phyloP scores from a whole-genome alignment of 2,113 vertebrate species.

The Lipotes vexillifer region DNA sequence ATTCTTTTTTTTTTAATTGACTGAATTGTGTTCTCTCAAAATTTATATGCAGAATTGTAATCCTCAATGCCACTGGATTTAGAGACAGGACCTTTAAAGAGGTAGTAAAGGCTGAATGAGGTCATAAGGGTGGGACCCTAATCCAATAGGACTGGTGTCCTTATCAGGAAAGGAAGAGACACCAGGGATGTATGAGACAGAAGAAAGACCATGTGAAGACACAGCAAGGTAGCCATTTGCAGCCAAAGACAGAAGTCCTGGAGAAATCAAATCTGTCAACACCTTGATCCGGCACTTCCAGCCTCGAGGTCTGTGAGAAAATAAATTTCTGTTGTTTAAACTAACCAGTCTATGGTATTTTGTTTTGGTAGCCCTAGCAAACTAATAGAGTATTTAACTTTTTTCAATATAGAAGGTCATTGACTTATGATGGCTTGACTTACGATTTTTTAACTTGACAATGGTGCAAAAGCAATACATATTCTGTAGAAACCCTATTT shows the following conservation, averaged over 20 bases:
- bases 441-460: not conserved
- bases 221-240: not conserved
- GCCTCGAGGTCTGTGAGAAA: not conserved
- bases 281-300: not conserved
- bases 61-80: fast-evolving
- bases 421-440: not conserved
- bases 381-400: not conserved
- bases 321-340: not conserved
- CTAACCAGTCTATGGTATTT: not conserved
- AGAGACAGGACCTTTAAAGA: not conserved
- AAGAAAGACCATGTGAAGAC: not conserved
- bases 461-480: not conserved
- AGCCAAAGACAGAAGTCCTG: not conserved
- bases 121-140: fast-evolving
- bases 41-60: not conserved
- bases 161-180: not conserved
- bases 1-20: not conserved
- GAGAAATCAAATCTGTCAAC: not conserved
- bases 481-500: not conserved
- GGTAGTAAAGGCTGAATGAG: not conserved
- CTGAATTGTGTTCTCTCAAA: not conserved
- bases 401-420: not conserved
- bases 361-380: not conserved
- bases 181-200: not conserved
- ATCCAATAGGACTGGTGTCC: not conserved